Evolutionary conservation across 2,113 vertebrate genomes (phyloP), one percentile per base, ranked within the genome.

Genomic region (Prolemur simus): DNA sequence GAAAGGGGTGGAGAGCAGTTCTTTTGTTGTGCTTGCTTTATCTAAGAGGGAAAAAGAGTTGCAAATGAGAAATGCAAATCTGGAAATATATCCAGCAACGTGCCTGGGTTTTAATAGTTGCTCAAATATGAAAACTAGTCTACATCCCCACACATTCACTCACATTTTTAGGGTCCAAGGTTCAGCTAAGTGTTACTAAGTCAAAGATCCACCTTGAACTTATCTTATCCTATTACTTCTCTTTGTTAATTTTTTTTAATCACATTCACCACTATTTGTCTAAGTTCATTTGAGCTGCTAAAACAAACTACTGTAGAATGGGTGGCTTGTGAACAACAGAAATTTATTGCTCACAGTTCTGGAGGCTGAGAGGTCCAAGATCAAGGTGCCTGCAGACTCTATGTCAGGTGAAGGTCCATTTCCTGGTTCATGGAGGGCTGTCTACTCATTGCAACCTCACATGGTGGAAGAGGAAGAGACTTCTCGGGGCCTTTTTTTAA

Each of bases 1-100:
- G 13, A 42, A 90, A 93, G 60, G 32, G 18, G 45, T 63, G 23
- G 49, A 94, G 78, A 96, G 32, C 11, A 32, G 69, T 90, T 88
- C 52, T 92, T 97, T 94, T 92, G 83, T 88, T 69, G 63, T 39
- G 15, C 39, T 78, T 49, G 39, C n/a, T 85, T 92, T 77, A 83
- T 94, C 95, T 54, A 66, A 56, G 80, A 86, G 71, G 69, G 60
- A 45, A 66, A 92, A 87, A 64, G 68, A 95, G 39, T n/a, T 80
- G 77, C 23, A 90, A 94, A 92, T 85, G 68, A 92, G 71, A 95
- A 96, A 89, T 78, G 88, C 84, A 96, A 92, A 92, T 86, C 39
- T 34, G 45, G 60, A 71, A 85, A 18, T 27, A 81, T 49, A 77
- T 3, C 68, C 37, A 45, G 42, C 64, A 73, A 77, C 0, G 6